Conservation (phyloP, 2,888 invertebrate genomes). For the Platycnemis pennipes region DNA sequence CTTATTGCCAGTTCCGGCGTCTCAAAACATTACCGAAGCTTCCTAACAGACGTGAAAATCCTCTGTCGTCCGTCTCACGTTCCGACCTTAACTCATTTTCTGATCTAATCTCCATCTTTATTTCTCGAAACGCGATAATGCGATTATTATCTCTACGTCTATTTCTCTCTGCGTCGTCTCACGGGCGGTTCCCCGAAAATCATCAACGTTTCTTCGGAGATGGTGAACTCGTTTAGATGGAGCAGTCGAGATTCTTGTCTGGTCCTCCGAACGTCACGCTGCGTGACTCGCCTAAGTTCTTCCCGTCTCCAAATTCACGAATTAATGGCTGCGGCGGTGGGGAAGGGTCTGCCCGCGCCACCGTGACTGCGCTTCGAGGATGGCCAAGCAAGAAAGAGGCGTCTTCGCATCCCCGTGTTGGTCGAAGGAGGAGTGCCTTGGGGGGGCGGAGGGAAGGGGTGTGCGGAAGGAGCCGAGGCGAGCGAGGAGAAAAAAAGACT, state of each 20-base stretch:
- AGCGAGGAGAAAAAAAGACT: neutral
- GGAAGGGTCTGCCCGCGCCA: conserved; percentile 40
- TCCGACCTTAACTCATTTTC: conserved; percentile 59
- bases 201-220: conserved; percentile 37
- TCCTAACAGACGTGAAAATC: conserved; percentile 60
- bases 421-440: no score
- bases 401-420: neutral
- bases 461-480: neutral
- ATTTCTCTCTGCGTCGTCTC: conserved; percentile 18
- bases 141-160: conserved; percentile 41
- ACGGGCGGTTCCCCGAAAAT: conserved; percentile 15
- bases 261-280: conserved; percentile 52
- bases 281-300: conserved; percentile 53
- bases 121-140: conserved; percentile 65
- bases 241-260: conserved; percentile 49
- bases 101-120: conserved; percentile 44
- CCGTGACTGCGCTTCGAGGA: conserved; percentile 10
- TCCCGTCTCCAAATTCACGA: conserved; percentile 62
- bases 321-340: conserved; percentile 49
- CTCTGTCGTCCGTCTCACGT: conserved; percentile 11
- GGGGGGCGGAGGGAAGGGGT: neutral
- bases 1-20: neutral
- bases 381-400: neutral
- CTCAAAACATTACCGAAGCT: conserved; percentile 24
- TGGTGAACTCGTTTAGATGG: conserved; percentile 63